A percentile compares a stretch with the other conserved stretches of the same genome.
phyloP scores from a whole-genome alignment of 2,888 invertebrate genomes.

The Apomyelois bistriatella region DNA sequence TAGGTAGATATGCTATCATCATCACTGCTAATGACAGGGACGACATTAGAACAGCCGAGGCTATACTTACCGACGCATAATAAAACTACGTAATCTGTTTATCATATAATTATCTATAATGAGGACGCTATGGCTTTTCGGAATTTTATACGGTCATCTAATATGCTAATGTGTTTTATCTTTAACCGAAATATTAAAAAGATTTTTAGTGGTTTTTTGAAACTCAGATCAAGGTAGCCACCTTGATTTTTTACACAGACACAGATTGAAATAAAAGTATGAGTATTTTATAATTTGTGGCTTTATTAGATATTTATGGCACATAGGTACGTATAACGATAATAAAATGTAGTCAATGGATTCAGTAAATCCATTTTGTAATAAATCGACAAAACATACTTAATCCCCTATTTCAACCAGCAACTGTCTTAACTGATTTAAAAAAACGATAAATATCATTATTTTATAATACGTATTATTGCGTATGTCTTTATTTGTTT shows the following conservation, averaged over 20 bases:
- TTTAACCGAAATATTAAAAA: slow-evolving; percentile 1
- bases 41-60: slow-evolving; percentile 1
- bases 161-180: slow-evolving; percentile 12
- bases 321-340: too few relatives aligned
- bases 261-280: too few relatives aligned
- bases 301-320: too few relatives aligned
- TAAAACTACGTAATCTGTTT: slow-evolving; percentile 1
- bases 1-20: not conserved
- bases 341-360: too few relatives aligned
- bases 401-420: too few relatives aligned
- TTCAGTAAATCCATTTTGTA: too few relatives aligned
- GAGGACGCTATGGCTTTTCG: slow-evolving; percentile 12
- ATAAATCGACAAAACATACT: too few relatives aligned
- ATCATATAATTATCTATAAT: slow-evolving; percentile 15
- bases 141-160: slow-evolving; percentile 13
- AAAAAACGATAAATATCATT: too few relatives aligned
- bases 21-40: not conserved
- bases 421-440: too few relatives aligned
- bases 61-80: slow-evolving; percentile 8
- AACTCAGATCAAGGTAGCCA: not conserved
- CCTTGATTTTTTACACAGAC: not conserved
- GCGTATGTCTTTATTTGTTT: too few relatives aligned
- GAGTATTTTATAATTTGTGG: too few relatives aligned
- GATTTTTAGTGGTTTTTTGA: not conserved
- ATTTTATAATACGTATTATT: too few relatives aligned